Conservation (phyloP, 1,140 invertebrate species). For the Bombus cullumanus region DNA sequence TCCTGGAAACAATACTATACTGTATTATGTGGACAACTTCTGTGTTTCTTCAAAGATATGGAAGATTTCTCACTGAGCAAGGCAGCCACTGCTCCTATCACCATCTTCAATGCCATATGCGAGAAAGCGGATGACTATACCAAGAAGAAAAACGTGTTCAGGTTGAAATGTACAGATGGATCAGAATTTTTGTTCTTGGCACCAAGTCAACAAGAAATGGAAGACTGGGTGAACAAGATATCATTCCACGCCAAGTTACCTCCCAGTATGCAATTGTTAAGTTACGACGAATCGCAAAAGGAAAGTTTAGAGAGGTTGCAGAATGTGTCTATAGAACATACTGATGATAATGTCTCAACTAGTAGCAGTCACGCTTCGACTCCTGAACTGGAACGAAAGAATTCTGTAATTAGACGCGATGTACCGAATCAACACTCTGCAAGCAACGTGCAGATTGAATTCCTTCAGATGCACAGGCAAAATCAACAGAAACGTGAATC, state of each 20-base stretch:
- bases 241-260: slow-evolving; percentile 96
- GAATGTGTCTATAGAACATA: slow-evolving; percentile 70
- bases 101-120: slow-evolving; percentile 93
- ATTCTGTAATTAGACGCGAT: slow-evolving; percentile 80
- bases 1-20: slow-evolving; percentile 98
- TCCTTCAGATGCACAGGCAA: slow-evolving; percentile 76
- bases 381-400: slow-evolving; percentile 81
- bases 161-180: slow-evolving; percentile 93
- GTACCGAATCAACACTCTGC: slow-evolving; percentile 64
- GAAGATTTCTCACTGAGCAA: slow-evolving; percentile 94
- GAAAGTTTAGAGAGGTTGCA: slow-evolving; percentile 78
- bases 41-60: slow-evolving; percentile 99
- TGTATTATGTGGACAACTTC: slow-evolving; percentile 96
- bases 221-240: slow-evolving; percentile 97
- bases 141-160: slow-evolving; percentile 97
- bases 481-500: slow-evolving; percentile 74
- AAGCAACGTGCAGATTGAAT: slow-evolving; percentile 76
- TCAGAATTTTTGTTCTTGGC: slow-evolving; percentile 96
- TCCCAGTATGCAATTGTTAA: slow-evolving; percentile 93
- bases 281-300: slow-evolving; percentile 87
- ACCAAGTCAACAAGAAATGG: slow-evolving; percentile 88
- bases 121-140: slow-evolving; percentile 95
- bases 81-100: slow-evolving; percentile 94
- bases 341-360: slow-evolving; percentile 76
- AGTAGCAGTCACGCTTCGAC: slow-evolving; percentile 82